These are phyloP conservation scores for Steinernema feltiae DNA, from an alignment of 1,140 invertebrate genomes.

Conservation along the genomic window DNA sequence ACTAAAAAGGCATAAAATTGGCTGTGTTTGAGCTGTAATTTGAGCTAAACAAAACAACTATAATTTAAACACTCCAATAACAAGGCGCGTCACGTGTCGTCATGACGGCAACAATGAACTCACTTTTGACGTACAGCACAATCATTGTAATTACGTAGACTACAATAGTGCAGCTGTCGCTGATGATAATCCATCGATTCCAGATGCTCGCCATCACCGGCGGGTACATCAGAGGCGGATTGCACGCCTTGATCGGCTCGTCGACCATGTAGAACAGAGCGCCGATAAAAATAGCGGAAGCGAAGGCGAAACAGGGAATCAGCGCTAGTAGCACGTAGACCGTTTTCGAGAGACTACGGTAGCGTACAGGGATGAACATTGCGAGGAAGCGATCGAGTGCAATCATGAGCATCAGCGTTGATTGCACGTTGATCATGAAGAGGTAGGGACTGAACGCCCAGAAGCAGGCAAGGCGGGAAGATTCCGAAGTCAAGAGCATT, in stretches of 20 bases:
- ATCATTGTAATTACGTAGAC: neutral
- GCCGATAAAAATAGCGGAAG: neutral
- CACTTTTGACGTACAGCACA: neutral
- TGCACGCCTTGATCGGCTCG: neutral
- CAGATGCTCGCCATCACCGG: neutral
- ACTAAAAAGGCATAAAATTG: too few species aligned
- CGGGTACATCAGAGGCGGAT: neutral
- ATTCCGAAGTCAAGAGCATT: neutral
- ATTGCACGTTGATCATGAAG: neutral
- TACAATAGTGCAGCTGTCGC: neutral
- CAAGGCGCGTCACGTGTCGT: neutral
- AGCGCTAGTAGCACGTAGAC: neutral
- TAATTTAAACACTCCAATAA: neutral
- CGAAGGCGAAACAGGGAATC: neutral
- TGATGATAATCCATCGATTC: neutral
- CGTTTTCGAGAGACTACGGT: neutral
- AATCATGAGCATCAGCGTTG: neutral
- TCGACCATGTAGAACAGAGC: neutral
- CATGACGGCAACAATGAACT: neutral
- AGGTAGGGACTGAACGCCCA: neutral
- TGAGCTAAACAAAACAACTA: neutral
- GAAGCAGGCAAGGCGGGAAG: neutral
- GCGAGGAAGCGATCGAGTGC: neutral
- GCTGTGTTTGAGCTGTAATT: too few species aligned
- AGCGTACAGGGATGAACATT: neutral